Evolutionary conservation across 2,113 vertebrate genomes (phyloP).

Genomic region (Rhadina sibilatrix): DNA sequence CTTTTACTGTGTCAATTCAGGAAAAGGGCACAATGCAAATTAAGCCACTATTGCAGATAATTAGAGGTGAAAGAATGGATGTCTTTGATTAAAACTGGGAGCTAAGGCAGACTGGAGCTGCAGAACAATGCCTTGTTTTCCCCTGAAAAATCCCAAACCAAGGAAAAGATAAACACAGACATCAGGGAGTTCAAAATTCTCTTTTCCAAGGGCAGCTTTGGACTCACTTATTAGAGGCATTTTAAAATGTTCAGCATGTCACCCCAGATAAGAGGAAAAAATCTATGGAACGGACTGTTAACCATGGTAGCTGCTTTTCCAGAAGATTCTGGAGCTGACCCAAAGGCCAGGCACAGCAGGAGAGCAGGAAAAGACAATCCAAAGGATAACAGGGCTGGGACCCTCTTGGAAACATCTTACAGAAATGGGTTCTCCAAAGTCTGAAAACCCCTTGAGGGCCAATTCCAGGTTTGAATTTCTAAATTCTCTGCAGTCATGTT

Average conservation of each 20-base stretch:
- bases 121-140: neutral
- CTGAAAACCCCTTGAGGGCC: neutral
- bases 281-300: accelerated
- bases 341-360: neutral
- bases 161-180: neutral
- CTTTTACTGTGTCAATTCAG: neutral
- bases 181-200: neutral
- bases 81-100: neutral
- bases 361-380: neutral
- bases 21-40: conserved; percentile 10
- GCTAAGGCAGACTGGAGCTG: neutral
- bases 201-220: neutral
- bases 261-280: neutral
- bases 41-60: neutral
- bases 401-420: neutral
- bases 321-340: neutral
- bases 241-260: neutral
- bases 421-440: neutral
- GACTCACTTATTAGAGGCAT: neutral
- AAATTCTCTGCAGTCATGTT: neutral
- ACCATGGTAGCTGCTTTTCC: neutral
- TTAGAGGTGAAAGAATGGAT: neutral
- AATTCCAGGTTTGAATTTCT: neutral
- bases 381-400: neutral
- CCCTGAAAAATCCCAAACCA: neutral